phyloP scores from a whole-genome alignment of 2,888 invertebrate species.

The Tipula helvola region DNA sequence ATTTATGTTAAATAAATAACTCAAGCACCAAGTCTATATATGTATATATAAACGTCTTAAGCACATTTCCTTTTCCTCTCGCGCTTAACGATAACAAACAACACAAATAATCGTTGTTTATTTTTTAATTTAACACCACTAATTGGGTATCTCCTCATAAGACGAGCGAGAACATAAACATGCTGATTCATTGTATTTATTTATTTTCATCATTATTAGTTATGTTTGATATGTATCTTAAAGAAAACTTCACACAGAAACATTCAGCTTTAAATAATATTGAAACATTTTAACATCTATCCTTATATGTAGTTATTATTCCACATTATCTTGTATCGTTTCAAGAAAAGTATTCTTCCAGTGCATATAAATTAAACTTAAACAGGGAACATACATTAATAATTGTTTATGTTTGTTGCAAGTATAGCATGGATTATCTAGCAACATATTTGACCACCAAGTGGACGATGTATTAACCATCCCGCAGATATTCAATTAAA shows the following conservation, averaged over 20 bases:
- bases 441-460: neutral
- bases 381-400: neutral
- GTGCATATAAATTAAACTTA: neutral
- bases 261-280: neutral
- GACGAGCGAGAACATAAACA: conserved; percentile 8
- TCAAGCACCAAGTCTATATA: neutral
- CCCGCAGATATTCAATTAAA: neutral
- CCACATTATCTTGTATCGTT: neutral
- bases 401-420: neutral
- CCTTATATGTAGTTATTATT: neutral
- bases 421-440: neutral
- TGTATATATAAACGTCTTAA: neutral
- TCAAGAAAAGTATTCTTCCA: neutral
- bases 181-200: conserved; percentile 11
- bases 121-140: conserved; percentile 11
- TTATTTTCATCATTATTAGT: neutral
- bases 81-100: neutral
- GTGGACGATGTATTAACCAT: neutral
- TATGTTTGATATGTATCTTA: neutral
- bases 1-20: conserved; percentile 4
- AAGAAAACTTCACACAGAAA: neutral
- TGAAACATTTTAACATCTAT: neutral
- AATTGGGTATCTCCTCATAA: conserved; percentile 6
- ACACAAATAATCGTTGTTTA: conserved; percentile 10
- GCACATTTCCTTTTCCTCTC: neutral